Conservation (phyloP, 2,888 invertebrate species). For the Blera fallax region DNA sequence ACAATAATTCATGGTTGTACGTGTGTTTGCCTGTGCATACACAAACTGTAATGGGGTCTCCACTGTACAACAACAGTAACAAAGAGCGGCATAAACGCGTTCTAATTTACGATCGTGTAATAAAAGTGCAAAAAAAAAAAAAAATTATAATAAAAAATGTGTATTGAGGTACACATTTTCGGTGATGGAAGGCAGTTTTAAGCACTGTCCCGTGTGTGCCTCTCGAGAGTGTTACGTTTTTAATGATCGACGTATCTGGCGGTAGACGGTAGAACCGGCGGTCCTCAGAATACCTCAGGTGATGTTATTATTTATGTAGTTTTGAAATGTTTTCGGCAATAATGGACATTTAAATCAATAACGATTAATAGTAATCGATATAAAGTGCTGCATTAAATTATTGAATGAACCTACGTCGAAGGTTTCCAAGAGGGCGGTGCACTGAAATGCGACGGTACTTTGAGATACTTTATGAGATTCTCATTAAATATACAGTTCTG, state of each 20-base stretch:
- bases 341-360: constrained; percentile 65
- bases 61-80: neutral
- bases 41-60: neutral
- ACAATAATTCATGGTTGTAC: neutral
- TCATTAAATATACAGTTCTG: constrained; percentile 5
- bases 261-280: neutral
- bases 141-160: neutral
- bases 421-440: neutral
- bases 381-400: constrained; percentile 41
- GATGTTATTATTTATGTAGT: constrained; percentile 53
- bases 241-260: constrained; percentile 38
- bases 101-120: constrained; percentile 57
- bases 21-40: neutral
- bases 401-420: neutral
- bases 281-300: constrained; percentile 25
- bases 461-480: neutral
- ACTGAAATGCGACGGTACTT: neutral
- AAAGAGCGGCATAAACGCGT: constrained; percentile 25
- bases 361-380: constrained; percentile 56
- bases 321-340: constrained; percentile 67
- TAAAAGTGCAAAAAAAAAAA: constrained; percentile 15
- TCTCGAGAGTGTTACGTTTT: constrained; percentile 35
- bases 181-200: constrained; percentile 20
- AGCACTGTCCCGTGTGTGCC: constrained; percentile 12
- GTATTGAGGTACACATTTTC: constrained; percentile 9